Conservation (phyloP, 1,140 invertebrate species). For the Gryllus bimaculatus region DNA sequence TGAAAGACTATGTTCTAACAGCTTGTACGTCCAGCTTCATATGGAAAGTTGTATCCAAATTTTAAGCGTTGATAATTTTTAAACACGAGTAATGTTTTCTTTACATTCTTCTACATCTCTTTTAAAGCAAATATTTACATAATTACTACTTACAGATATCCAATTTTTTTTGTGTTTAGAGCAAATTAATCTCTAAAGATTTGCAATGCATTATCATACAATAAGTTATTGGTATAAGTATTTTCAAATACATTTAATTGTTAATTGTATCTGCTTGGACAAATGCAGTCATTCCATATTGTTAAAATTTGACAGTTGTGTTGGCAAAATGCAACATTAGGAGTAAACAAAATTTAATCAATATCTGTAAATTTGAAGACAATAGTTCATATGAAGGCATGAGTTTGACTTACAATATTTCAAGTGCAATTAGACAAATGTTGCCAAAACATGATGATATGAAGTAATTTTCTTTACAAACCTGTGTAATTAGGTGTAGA, state of each 20-base stretch:
- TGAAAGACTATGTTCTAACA: background rate
- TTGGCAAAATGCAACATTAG: background rate
- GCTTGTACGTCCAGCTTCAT: background rate
- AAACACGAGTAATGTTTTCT: background rate
- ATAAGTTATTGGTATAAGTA: no score
- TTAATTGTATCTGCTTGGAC: background rate
- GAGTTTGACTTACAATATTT: constrained; percentile 11
- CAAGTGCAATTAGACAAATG: constrained; percentile 13
- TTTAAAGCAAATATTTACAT: background rate
- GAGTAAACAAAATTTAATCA: background rate
- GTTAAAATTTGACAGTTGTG: no score
- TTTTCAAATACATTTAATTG: background rate
- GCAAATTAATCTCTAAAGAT: background rate
- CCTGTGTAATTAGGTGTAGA: background rate
- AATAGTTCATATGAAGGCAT: constrained; percentile 3
- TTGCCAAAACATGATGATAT: constrained; percentile 14
- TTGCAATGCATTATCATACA: no score
- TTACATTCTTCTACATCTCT: background rate
- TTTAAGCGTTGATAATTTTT: background rate
- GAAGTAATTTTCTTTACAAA: background rate
- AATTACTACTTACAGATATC: background rate
- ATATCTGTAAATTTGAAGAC: background rate
- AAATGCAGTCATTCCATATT: no score
- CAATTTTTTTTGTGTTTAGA: background rate
- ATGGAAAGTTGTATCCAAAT: constrained; percentile 7